Conservation (phyloP, 1,140 invertebrate genomes). For the Apocrypta bakeri region DNA sequence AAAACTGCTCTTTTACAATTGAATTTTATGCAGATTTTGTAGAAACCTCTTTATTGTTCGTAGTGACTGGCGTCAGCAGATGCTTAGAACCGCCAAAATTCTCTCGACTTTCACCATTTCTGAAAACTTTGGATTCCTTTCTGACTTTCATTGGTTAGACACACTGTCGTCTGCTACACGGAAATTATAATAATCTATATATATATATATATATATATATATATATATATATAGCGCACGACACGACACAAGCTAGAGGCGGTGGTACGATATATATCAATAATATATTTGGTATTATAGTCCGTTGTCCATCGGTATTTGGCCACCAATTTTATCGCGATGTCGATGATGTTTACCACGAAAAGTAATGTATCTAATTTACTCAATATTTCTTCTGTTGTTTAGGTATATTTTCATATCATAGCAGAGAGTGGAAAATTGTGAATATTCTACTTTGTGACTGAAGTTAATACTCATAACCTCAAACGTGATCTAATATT, state of each 20-base stretch:
- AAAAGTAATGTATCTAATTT: slow-evolving; percentile 22
- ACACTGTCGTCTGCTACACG: slow-evolving; percentile 4
- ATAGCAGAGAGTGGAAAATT: neutral
- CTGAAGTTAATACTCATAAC: slow-evolving; percentile 18
- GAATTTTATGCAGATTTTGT: neutral
- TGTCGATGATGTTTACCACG: slow-evolving; percentile 20
- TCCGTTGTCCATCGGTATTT: too few species aligned
- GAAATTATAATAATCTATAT: too few species aligned
- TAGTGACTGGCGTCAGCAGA: neutral
- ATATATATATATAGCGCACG: too few species aligned
- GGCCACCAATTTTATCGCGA: neutral
- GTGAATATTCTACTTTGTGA: too few species aligned
- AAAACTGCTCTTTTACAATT: too few species aligned
- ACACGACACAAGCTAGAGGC: too few species aligned
- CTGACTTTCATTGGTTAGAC: slow-evolving; percentile 13
- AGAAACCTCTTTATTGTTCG: neutral
- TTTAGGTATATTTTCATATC: neutral
- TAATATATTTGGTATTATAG: too few species aligned
- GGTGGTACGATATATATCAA: too few species aligned
- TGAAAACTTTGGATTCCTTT: neutral
- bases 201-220: too few species aligned
- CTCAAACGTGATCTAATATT: neutral
- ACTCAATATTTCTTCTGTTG: neutral
- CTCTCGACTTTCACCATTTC: neutral
- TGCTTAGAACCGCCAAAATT: slow-evolving; percentile 26